These are phyloP conservation scores for Ormyrus pomaceus DNA, from an alignment of 2,888 invertebrate species.

Conservation along the genomic window DNA sequence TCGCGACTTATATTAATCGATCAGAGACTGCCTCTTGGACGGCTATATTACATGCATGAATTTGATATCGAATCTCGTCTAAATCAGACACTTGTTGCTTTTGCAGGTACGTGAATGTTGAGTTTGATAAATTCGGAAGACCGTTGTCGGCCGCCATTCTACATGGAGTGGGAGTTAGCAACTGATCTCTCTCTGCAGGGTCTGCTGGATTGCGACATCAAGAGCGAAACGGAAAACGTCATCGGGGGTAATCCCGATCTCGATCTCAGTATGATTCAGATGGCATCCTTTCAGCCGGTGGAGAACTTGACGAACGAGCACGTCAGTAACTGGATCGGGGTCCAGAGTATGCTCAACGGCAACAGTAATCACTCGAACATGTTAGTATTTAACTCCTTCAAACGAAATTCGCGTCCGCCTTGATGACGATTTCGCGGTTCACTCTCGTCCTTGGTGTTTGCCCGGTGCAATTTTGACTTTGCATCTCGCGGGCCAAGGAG, in stretches of 20 bases:
- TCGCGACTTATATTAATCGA: too few species aligned
- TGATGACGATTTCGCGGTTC: too few species aligned
- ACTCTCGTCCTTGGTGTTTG: too few species aligned
- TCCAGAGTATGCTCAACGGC: slow-evolving; percentile 70
- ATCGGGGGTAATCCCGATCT: slow-evolving; percentile 80
- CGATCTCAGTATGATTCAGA: slow-evolving; percentile 78
- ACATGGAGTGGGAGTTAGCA: slow-evolving; percentile 78
- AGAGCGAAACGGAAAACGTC: slow-evolving; percentile 89
- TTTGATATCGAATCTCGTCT: too few species aligned
- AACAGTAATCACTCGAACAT: slow-evolving; percentile 73
- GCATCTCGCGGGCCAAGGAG: too few species aligned
- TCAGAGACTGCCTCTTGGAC: too few species aligned
- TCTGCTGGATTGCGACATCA: slow-evolving; percentile 93
- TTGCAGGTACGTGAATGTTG: slow-evolving; percentile 75
- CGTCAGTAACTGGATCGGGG: slow-evolving; percentile 70
- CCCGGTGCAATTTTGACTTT: too few species aligned
- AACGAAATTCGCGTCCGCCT: background rate
- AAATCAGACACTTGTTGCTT: too few species aligned
- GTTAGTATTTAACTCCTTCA: slow-evolving; percentile 50
- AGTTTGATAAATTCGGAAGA: slow-evolving; percentile 73
- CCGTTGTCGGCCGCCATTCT: slow-evolving; percentile 61
- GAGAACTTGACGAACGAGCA: slow-evolving; percentile 81
- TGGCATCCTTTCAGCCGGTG: slow-evolving; percentile 65
- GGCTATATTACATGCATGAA: too few species aligned
- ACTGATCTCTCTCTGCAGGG: slow-evolving; percentile 86